Base-by-base conservation (phyloP, 2,888 invertebrate genomes). In the Spilosoma lubricipeda region DNA sequence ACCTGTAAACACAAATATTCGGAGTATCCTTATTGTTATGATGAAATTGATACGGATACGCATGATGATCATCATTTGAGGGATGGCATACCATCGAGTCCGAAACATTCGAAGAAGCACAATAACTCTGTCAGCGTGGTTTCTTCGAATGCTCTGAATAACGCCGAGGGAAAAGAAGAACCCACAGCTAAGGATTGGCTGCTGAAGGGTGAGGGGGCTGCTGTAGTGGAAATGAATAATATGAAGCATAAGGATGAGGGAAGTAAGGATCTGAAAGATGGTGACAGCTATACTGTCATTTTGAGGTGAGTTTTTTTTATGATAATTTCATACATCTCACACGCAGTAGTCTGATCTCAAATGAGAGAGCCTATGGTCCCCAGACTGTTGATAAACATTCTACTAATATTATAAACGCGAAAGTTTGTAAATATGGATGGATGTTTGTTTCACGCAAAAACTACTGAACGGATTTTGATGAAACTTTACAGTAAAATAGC, bases 1-100 rank as follows among this genome's bases (percentile, higher is more conserved):
- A 97, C 98, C 33, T 98, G 98, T 90, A 98, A 98, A 92, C 98
- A 98, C 85, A 98, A 98, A 88, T 98, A 98, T 88, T 98, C 98
- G n/a, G 98, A 98, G 63, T 98, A 98, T 90, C 98, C 98, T 0
- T 98, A 98, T 89, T 98, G 98, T 87, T 98, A 98, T 82, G 98
- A 98, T 83, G 98, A 98, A 90, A 98, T 98, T 63, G 97, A 97
- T 20, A 97, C 97, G 39, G 97, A 97, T 76, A 97, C 97, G 0
- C 97, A 97, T 85, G 97, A 96, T 77, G 96, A 97, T 76, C 96
- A 97, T 67, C 96, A 96, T 79, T 92, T 96, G 86, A 89, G 96
- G 33, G 95, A 95, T 56, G 95, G 95, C 0, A 88, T 93, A 30
- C 95, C 95, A 0, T 92, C 95, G 0, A 94, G 93, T 82, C 94